These are phyloP conservation scores for Ceratina australensis DNA, from an alignment of 1,140 invertebrate genomes.

Conservation along the genomic window DNA sequence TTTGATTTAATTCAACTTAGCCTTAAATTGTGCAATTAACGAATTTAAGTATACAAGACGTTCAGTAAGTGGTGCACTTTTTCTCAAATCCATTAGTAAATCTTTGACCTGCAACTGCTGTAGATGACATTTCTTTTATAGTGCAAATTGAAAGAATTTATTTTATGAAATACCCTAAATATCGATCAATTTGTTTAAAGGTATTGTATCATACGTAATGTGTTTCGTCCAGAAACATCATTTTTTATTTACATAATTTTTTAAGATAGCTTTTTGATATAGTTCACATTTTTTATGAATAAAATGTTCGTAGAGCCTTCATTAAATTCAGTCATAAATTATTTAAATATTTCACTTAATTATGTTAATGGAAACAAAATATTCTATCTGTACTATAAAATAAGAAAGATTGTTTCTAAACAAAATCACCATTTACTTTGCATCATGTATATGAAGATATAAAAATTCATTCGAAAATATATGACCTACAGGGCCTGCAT, in stretches of 20 bases:
- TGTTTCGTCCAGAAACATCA: too few species aligned
- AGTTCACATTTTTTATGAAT: too few species aligned
- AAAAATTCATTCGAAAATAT: slow-evolving; percentile 37
- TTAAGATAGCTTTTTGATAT: too few species aligned
- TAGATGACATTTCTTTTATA: not conserved
- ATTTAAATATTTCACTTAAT: too few species aligned
- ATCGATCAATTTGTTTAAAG: not conserved
- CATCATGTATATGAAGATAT: slow-evolving; percentile 26
- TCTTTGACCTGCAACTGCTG: not conserved
- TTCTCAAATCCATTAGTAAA: too few species aligned
- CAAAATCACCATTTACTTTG: slow-evolving; percentile 19
- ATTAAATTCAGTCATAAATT: too few species aligned
- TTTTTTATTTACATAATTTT: too few species aligned
- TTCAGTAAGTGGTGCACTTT: slow-evolving; percentile 30
- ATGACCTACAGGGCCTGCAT: slow-evolving; percentile 43
- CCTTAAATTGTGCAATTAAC: not conserved
- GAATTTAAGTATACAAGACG: slow-evolving; percentile 7
- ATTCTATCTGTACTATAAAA: not conserved
- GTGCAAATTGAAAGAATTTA: not conserved
- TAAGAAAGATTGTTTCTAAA: not conserved
- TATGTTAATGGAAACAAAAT: not conserved
- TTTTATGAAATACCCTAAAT: not conserved
- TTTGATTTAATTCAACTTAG: not conserved
- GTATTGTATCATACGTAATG: not conserved
- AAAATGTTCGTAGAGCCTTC: too few species aligned